These are phyloP conservation scores for Gavialis gangeticus DNA, from an alignment of 2,113 vertebrate genomes.

Conservation along the genomic window DNA sequence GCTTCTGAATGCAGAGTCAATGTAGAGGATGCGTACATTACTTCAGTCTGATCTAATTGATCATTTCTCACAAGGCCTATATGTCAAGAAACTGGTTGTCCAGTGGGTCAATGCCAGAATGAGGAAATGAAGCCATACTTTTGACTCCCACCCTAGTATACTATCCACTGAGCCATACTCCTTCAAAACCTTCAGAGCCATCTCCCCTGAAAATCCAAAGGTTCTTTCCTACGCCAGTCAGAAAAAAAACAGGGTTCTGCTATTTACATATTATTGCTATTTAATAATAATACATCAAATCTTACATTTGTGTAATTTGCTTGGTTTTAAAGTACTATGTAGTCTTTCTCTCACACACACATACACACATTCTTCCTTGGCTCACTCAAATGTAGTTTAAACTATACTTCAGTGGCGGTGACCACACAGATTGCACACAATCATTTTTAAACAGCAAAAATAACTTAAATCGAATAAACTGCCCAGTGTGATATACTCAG, in stretches of 20 bases:
- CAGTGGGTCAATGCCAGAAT: background rate
- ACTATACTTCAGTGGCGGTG: background rate
- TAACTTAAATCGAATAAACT: background rate
- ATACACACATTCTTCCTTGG: background rate
- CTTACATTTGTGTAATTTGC: background rate
- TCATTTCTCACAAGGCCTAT: background rate
- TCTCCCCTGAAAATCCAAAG: background rate
- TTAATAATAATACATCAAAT: background rate
- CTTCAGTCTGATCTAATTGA: background rate
- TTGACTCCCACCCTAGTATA: background rate
- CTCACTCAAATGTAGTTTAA: background rate
- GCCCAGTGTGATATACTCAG: background rate
- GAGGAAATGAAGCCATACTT: background rate
- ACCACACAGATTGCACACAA: background rate
- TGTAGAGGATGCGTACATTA: background rate
- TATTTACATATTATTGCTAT: background rate
- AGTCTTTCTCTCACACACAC: background rate
- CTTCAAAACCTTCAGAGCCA: background rate
- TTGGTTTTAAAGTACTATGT: background rate
- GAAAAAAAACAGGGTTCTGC: background rate
- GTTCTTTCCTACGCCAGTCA: background rate
- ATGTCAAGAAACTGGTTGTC: too few species aligned
- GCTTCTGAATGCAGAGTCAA: background rate
- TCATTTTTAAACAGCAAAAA: background rate
- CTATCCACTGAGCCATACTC: background rate